These are phyloP conservation scores for Cryptops parisi DNA, from an alignment of 2,888 invertebrate species.

Conservation along the genomic window DNA sequence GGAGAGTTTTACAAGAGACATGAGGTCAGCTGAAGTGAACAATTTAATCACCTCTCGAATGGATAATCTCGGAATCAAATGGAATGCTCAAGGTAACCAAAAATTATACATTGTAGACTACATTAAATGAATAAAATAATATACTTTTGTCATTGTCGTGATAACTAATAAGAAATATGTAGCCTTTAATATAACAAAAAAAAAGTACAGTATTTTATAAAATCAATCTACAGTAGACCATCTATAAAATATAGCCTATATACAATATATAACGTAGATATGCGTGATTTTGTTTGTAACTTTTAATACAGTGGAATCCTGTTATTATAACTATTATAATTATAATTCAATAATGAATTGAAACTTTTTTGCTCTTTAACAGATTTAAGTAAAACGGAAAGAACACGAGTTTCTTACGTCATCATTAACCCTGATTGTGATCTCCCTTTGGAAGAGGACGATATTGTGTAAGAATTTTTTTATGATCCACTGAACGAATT, in stretches of 20 bases:
- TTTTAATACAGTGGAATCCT: background rate
- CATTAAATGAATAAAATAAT: background rate
- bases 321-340: background rate
- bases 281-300: background rate
- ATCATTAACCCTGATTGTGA: conserved; percentile 98
- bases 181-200: no score
- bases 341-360: background rate
- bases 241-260: background rate
- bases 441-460: conserved; percentile 84
- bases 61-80: conserved; percentile 81
- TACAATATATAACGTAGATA: background rate
- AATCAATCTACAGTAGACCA: background rate
- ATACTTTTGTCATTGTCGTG: no score
- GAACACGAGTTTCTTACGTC: conserved; percentile 71
- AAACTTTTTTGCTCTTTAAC: conserved; percentile 5
- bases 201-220: no score
- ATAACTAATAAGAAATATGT: no score
- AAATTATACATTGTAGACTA: no score
- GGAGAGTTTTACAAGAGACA: conserved; percentile 78
- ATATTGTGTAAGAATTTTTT: conserved; percentile 62
- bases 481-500: no score
- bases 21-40: conserved; percentile 87
- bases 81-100: conserved; percentile 56
- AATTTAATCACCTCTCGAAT: conserved; percentile 87
- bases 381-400: background rate